Conservation (phyloP, 2,888 invertebrate genomes). For the Cordilura impudica region DNA sequence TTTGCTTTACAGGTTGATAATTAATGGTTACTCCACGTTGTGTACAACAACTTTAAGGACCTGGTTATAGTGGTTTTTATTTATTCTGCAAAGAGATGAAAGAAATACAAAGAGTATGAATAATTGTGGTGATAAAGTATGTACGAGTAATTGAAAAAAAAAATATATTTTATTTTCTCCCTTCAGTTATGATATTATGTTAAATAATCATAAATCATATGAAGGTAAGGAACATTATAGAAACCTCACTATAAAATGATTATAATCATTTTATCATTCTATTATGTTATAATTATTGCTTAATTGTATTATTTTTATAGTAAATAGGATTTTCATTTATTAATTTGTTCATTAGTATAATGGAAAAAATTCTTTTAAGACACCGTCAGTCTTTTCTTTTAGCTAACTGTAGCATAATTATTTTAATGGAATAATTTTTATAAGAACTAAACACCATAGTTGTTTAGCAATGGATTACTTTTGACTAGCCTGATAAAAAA, state of each 20-base stretch:
- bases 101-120: slow-evolving; percentile 7
- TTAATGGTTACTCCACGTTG: slow-evolving; percentile 31
- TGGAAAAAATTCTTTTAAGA: too few species aligned
- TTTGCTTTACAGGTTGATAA: slow-evolving; percentile 26
- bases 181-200: slow-evolving; percentile 8
- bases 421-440: too few species aligned
- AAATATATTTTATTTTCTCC: neutral
- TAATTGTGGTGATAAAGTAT: neutral
- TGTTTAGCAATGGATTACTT: too few species aligned
- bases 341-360: too few species aligned
- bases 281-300: neutral
- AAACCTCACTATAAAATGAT: neutral
- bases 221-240: slow-evolving; percentile 14
- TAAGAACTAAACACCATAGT: too few species aligned
- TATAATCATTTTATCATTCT: too few species aligned
- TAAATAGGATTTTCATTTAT: too few species aligned
- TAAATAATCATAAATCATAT: slow-evolving; percentile 55
- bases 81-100: slow-evolving; percentile 6
- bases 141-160: too few species aligned
- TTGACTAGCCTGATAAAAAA: too few species aligned
- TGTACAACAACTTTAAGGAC: neutral
- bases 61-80: neutral
- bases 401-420: too few species aligned
- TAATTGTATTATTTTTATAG: neutral
- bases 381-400: too few species aligned